A percentile compares a stretch with the other conserved stretches of the same genome.
Conservation (phyloP, 2,888 invertebrate genomes). For the Adelognathus sp. region DNA sequence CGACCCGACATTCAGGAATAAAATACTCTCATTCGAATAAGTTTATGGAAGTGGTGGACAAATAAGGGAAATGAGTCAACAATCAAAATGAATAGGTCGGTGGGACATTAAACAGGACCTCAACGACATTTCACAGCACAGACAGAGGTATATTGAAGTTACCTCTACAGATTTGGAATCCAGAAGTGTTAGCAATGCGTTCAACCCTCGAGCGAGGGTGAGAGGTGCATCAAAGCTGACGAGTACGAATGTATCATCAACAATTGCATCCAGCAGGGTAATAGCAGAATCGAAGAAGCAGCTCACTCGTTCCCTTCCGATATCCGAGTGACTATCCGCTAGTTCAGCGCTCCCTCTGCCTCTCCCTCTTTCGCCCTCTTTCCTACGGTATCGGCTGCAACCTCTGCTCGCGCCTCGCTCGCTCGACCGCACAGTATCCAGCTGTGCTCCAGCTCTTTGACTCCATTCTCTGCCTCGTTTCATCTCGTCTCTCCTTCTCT, state of each 20-base stretch:
- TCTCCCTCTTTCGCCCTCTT: slow-evolving; percentile 36
- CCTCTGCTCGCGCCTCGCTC: slow-evolving; percentile 12
- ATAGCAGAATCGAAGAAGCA: slow-evolving; percentile 31
- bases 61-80: too few species aligned
- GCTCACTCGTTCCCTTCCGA: slow-evolving; percentile 51
- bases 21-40: too few species aligned
- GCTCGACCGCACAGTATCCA: slow-evolving; percentile 35
- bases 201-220: slow-evolving; percentile 16
- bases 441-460: slow-evolving; percentile 43
- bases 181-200: too few species aligned
- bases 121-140: too few species aligned
- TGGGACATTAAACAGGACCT: too few species aligned
- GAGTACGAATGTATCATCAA: not conserved
- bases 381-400: slow-evolving; percentile 40
- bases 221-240: slow-evolving; percentile 20
- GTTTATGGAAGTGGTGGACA: too few species aligned
- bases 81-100: too few species aligned
- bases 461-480: slow-evolving; percentile 20
- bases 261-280: slow-evolving; percentile 25
- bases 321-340: slow-evolving; percentile 58
- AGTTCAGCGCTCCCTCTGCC: slow-evolving; percentile 48
- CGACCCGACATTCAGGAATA: too few species aligned
- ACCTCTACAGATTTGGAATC: not conserved
- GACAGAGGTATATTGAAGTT: too few species aligned
- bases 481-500: slow-evolving; percentile 38